Base-by-base conservation (phyloP, 2,888 invertebrate species). In the Pachydiplax longipennis region DNA sequence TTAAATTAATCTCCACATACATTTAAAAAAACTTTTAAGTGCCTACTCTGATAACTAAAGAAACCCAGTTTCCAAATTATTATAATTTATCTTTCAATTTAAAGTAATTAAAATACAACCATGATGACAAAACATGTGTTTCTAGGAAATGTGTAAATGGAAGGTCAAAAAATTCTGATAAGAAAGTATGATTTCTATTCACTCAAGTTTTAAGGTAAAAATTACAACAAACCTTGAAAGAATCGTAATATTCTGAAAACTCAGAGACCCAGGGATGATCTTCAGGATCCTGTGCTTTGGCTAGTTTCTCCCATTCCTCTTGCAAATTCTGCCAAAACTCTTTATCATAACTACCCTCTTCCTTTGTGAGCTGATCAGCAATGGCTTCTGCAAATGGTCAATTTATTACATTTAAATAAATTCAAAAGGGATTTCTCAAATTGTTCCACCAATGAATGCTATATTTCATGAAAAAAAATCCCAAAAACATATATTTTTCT, bases 271-370 rank as follows among this genome's bases (percentile, higher is more conserved):
- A 98, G 0, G 96, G 95, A 93, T 96, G 95, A 83, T 96, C 95
- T 91, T 93, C 92, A 22, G 94, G 93, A 44, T 95, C 94, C 91
- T 94, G 94, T 40, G 95, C 95, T 92, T 96, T 95, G 91, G 97
- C 96, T 80, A 97, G 94, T 93, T 97, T 96, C 91, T 96, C 96
- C 97, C 98, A 97, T 94, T 97, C 97, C 92, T 97, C 96, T 94
- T 96, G 96, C 58, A 96, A 93, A 25, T 95, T 95, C 91, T 95
- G 94, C 96, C 96, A 96, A 92, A 96, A 95, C 91, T 95, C 94
- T n/a, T 87, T 87, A 10, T 87, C 87, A 37, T 87, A 83, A 93
- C 91, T 44, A 91, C 91, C 37, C 2, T 91, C 91, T 91, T 90
- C 90, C 53, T 90, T 25, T 37, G 80, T 80, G 40, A 58, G 13